A percentile compares a stretch with the other conserved stretches of the same genome.
phyloP scores from a whole-genome alignment of 2,888 invertebrate species.

The Athalia cordata region DNA sequence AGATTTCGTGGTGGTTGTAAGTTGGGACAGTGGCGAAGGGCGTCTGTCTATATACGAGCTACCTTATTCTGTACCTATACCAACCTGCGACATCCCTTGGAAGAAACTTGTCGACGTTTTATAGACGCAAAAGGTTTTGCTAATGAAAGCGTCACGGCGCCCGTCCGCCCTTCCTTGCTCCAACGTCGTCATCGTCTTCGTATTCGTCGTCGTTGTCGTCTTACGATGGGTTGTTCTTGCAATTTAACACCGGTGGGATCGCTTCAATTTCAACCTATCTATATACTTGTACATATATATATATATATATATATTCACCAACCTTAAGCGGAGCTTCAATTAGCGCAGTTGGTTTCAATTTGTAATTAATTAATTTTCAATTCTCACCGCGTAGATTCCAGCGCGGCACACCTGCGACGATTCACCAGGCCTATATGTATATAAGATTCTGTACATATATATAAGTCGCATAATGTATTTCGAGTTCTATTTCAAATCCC shows the following conservation, averaged over 20 bases:
- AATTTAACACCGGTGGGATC: conserved; percentile 29
- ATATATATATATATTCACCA: conserved; percentile 4
- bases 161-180: background rate
- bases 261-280: conserved; percentile 19
- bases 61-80: too few species aligned
- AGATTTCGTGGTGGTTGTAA: too few species aligned
- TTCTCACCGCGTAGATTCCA: background rate
- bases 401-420: background rate
- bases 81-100: background rate
- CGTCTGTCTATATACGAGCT: too few species aligned
- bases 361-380: conserved; percentile 39
- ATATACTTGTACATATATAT: background rate
- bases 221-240: background rate
- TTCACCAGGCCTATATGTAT: conserved; percentile 1
- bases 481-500: too few species aligned
- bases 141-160: conserved; percentile 13
- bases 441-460: background rate
- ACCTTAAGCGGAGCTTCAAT: conserved; percentile 28
- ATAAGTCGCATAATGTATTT: background rate
- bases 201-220: background rate
- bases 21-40: too few species aligned
- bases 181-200: background rate
- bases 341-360: conserved; percentile 37
- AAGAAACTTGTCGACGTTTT: conserved; percentile 19
- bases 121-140: conserved; percentile 17